phyloP scores from a whole-genome alignment of 2,113 vertebrate genomes.

The Callipepla californica region DNA sequence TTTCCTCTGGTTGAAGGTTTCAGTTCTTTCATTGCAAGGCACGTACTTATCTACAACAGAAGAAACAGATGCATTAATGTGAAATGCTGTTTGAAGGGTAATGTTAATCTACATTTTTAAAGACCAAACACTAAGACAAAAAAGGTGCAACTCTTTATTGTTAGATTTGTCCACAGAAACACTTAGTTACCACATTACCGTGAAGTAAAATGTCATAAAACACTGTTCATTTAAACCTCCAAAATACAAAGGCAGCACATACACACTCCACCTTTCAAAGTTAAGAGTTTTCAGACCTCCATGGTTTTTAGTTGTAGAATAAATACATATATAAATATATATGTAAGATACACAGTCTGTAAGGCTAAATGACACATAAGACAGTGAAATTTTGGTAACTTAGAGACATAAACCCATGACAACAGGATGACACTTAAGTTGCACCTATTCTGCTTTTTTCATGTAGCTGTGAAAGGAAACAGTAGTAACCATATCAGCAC shows the following conservation, averaged over 20 bases:
- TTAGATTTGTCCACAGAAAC: background rate
- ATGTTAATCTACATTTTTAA: background rate
- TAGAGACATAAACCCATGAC: background rate
- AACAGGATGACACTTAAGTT: background rate
- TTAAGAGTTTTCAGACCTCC: too few relatives aligned
- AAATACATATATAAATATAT: too few relatives aligned
- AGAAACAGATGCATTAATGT: conserved; percentile 46
- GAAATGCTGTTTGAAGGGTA: background rate
- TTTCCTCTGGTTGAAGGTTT: conserved; percentile 71
- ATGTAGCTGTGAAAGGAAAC: background rate
- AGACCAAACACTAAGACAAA: background rate
- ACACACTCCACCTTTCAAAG: background rate
- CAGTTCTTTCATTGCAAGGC: conserved; percentile 79
- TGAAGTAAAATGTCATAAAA: background rate
- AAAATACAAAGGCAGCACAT: background rate
- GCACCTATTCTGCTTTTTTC: background rate
- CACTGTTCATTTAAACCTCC: background rate
- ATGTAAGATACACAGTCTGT: background rate
- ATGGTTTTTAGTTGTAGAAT: too few relatives aligned
- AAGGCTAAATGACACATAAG: background rate
- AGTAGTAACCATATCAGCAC: background rate
- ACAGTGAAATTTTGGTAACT: background rate
- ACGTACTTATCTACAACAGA: conserved; percentile 79
- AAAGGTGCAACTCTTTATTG: background rate
- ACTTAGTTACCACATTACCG: background rate